Evolutionary conservation across 1,140 invertebrate species (phyloP), one percentile per base, ranked within the genome.

Genomic region (Conopomorpha cramerella): DNA sequence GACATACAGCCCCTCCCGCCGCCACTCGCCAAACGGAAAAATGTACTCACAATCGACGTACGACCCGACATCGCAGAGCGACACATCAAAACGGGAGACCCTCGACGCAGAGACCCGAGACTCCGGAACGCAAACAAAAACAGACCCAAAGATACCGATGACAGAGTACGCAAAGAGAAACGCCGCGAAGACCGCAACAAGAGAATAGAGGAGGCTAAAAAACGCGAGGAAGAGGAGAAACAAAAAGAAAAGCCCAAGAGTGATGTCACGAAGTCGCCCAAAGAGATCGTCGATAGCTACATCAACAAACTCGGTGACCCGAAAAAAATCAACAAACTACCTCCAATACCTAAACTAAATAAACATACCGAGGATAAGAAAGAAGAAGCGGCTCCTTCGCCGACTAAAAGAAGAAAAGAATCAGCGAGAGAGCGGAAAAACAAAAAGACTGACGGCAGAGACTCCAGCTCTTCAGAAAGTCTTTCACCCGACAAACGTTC

Each of bases 1-100:
- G 65, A 68, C 41, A 66, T 70, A 46, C 68, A 71, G 26, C 68
- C 66, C 0, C 55, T 70, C 19, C 58, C 61, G 16, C 16, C 31
- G 2, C 52, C 55, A 38, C 51, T 64, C 39, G 63, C 57, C 26
- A 71, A 78, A 49, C 68, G 58, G 45, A 60, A 72, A 44, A 74
- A 76, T 53, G 52, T 67, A 37, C 58, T 68, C 41, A 71, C 78
- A 29, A 71, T 76, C 38, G 73, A 68, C 46, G 58, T 71, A 30
- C 38, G 49, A 11, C 43, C 47, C 29, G 49, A 52, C 35, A 30
- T 27, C 7, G 25, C 39, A 8, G 29, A 44, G 38, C 49, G 41
- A 25, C 47, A 39, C 37, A 49, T 39, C 35, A 53, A 12, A 11
- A 14, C 3, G 11, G 11, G 11, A 30, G 4, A 11, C 4, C 28